phyloP scores from a whole-genome alignment of 53 echinoderm and acorn worm species.

The Apostichopus leukothele region DNA sequence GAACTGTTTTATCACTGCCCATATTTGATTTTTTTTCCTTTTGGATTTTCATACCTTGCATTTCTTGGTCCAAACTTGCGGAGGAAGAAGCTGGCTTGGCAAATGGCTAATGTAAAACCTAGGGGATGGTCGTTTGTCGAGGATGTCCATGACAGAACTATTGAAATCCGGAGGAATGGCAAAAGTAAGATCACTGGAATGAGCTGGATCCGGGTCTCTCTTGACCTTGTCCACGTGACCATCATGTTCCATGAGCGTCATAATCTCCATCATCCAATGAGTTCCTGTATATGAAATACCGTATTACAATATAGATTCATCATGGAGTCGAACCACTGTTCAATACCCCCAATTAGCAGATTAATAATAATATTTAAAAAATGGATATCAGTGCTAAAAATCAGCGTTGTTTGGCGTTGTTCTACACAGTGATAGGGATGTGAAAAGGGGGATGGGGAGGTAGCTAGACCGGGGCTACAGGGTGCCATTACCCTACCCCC shows the following conservation, averaged over 20 bases:
- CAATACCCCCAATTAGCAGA: too few species aligned
- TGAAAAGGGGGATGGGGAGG: too few species aligned
- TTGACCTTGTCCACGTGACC: conserved; percentile 21
- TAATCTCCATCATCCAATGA: conserved; percentile 19
- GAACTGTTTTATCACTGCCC: too few species aligned
- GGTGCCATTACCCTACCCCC: too few species aligned
- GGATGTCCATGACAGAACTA: neutral
- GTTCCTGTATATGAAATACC: neutral
- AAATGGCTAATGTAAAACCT: conserved; percentile 19
- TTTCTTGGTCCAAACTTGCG: conserved; percentile 30
- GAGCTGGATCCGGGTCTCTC: neutral
- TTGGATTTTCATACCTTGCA: neutral
- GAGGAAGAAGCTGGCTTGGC: neutral
- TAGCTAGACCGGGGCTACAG: too few species aligned
- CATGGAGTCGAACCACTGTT: too few species aligned
- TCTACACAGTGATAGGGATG: too few species aligned
- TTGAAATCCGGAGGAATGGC: neutral
- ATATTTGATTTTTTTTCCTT: too few species aligned
- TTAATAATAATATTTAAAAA: too few species aligned
- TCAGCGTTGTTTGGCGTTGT: too few species aligned
- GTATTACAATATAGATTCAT: too few species aligned
- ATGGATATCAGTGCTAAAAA: too few species aligned
- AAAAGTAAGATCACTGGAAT: neutral
- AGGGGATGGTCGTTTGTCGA: neutral
- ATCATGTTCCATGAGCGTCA: neutral